Conservation (phyloP, 23 tunicate genomes). For the Halocynthia roretzi region DNA sequence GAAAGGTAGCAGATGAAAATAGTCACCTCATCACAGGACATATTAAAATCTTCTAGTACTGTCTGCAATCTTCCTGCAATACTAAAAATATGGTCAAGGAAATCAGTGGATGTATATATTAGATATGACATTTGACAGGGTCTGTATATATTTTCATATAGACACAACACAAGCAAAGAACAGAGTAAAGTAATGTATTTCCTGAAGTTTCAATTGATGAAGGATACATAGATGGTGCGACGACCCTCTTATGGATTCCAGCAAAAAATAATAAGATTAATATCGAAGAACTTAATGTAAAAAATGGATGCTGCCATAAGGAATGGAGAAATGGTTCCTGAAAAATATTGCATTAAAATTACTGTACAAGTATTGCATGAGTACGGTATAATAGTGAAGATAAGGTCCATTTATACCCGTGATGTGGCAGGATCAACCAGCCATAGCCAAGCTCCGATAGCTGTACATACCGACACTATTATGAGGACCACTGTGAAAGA, state of each 20-base stretch:
- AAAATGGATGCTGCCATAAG: slow-evolving; percentile 84
- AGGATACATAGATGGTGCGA: slow-evolving; percentile 86
- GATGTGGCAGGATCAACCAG: slow-evolving; percentile 87
- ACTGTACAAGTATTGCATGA: not conserved
- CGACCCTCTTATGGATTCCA: slow-evolving; percentile 89
- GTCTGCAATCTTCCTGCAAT: slow-evolving; percentile 91
- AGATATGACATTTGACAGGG: too few relatives aligned
- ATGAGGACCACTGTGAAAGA: slow-evolving; percentile 50
- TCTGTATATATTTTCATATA: too few relatives aligned
- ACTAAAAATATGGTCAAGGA: slow-evolving; percentile 27
- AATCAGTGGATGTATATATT: too few relatives aligned
- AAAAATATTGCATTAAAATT: slow-evolving; percentile 2
- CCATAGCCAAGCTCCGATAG: slow-evolving; percentile 96
- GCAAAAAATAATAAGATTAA: slow-evolving; percentile 62
- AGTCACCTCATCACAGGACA: slow-evolving; percentile 93
- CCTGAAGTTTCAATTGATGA: too few relatives aligned
- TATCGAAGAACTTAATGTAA: slow-evolving; percentile 62
- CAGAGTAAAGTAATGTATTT: too few relatives aligned
- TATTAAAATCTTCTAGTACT: slow-evolving; percentile 89
- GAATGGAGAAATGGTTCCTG: slow-evolving; percentile 83
- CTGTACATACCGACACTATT: slow-evolving; percentile 64
- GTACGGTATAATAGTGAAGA: not conserved
- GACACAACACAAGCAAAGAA: too few relatives aligned
- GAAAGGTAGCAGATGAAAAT: not conserved
- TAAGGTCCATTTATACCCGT: slow-evolving; percentile 21